A percentile compares a stretch with the other conserved stretches of the same genome.
Evolutionary conservation across 2,113 vertebrate genomes (phyloP).

Genomic region (Felis catus): DNA sequence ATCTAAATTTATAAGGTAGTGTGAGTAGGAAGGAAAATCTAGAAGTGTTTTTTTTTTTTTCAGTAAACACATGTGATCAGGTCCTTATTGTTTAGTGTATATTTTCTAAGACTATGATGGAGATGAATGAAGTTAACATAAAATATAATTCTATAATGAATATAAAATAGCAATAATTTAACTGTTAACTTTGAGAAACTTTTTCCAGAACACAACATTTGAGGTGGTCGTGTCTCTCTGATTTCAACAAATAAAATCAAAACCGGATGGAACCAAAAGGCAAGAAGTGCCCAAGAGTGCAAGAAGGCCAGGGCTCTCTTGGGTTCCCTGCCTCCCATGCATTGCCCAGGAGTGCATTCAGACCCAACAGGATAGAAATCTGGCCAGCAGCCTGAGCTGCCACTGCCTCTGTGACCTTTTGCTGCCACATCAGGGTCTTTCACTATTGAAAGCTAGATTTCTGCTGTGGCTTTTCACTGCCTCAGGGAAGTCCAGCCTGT

Average conservation of each 20-base stretch:
- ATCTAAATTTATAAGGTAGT: not conserved
- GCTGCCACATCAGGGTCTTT: not conserved
- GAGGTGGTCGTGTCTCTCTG: not conserved
- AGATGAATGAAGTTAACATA: conserved; percentile 25
- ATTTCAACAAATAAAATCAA: conserved; percentile 27
- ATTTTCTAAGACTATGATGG: conserved; percentile 4
- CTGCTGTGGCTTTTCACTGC: not conserved
- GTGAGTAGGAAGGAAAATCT: not conserved
- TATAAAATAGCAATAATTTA: not conserved
- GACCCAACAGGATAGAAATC: not conserved
- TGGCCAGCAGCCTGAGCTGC: not conserved
- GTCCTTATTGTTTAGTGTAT: not conserved
- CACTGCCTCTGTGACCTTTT: not conserved
- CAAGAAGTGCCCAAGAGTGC: not conserved
- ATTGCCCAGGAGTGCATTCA: not conserved
- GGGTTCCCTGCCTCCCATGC: not conserved
- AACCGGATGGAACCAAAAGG: not conserved
- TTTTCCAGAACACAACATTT: not conserved
- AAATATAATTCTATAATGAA: not conserved
- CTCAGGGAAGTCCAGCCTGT: not conserved
- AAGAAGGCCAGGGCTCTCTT: not conserved
- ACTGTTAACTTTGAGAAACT: not conserved
- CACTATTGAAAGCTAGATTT: not conserved
- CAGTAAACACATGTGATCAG: not conserved
- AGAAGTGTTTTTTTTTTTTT: conserved; percentile 18